These are phyloP conservation scores for Drosophila kikkawai DNA, from an alignment of 1,140 invertebrate genomes.

Conservation along the genomic window DNA sequence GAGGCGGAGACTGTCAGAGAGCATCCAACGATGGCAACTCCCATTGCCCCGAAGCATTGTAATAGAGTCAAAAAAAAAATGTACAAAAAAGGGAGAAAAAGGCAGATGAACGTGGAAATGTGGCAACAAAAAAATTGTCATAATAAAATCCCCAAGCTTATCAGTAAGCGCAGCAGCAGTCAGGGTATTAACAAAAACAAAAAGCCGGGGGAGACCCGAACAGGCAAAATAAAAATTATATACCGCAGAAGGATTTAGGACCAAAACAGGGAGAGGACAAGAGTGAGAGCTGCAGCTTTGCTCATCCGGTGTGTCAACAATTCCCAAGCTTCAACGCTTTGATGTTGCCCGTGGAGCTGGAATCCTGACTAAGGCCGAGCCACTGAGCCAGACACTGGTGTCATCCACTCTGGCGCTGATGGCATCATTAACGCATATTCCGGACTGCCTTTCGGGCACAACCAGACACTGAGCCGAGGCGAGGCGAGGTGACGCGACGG, in stretches of 20 bases:
- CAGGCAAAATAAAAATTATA: conserved; percentile 29
- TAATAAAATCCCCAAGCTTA: conserved; percentile 80
- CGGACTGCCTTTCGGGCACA: conserved; percentile 64
- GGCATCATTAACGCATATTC: conserved; percentile 81
- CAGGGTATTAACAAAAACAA: conserved; percentile 62
- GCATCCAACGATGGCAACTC: conserved; percentile 25
- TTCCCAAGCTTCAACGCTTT: conserved; percentile 84
- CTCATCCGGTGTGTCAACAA: conserved; percentile 84
- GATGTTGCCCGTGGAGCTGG: conserved; percentile 57
- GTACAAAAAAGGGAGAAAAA: conserved; percentile 23
- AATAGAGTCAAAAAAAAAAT: conserved; percentile 36
- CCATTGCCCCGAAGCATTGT: conserved; percentile 36
- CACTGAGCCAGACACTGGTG: conserved; percentile 76
- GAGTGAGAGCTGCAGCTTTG: conserved; percentile 44
- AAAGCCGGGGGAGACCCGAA: conserved; percentile 14
- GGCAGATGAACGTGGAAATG: conserved; percentile 33
- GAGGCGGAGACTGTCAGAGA: conserved; percentile 15
- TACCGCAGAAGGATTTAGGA: conserved; percentile 41
- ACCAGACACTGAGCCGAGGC: conserved; percentile 10
- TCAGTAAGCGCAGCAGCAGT: conserved; percentile 69
- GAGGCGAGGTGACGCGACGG: background rate
- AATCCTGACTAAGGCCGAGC: conserved; percentile 49
- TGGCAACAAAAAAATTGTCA: conserved; percentile 54
- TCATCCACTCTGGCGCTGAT: conserved; percentile 70
- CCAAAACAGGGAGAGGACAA: conserved; percentile 1